Conservation (phyloP, 23 tunicate genomes). For the Ascidia mentula region DNA sequence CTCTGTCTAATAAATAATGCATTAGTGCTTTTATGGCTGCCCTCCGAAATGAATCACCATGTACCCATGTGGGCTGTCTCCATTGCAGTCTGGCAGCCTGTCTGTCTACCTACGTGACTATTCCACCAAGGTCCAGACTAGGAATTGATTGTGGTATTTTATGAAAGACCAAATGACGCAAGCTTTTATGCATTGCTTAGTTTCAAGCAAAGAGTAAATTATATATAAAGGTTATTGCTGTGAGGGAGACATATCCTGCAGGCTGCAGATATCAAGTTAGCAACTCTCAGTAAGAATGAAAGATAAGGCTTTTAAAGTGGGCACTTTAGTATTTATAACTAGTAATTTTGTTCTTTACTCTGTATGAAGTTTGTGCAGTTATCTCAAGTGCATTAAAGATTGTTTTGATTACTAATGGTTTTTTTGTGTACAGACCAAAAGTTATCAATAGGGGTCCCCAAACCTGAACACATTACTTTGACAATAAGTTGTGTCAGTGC, state of each 20-base stretch:
- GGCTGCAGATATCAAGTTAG: too few relatives aligned
- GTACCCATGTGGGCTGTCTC: neutral
- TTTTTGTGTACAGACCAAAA: constrained; percentile 18
- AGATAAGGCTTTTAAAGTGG: too few relatives aligned
- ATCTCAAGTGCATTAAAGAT: too few relatives aligned
- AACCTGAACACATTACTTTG: constrained; percentile 11
- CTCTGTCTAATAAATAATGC: neutral
- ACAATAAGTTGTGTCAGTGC: constrained; percentile 41
- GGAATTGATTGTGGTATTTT: constrained; percentile 1
- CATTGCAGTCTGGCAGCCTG: neutral
- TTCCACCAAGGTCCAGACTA: neutral
- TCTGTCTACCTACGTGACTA: constrained; percentile 5
- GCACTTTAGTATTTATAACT: too few relatives aligned
- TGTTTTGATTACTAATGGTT: too few relatives aligned
- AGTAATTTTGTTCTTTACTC: too few relatives aligned
- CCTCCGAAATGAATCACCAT: neutral
- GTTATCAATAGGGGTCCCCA: constrained; percentile 4
- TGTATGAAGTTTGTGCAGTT: too few relatives aligned
- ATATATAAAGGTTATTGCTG: too few relatives aligned
- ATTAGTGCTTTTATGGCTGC: neutral
- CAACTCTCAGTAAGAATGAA: too few relatives aligned
- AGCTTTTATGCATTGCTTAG: too few relatives aligned
- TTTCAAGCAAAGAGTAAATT: too few relatives aligned
- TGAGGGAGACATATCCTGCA: too few relatives aligned
- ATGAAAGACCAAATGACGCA: neutral